phyloP scores from a whole-genome alignment of 2,888 invertebrate genomes.

The Drosophila tripunctata region DNA sequence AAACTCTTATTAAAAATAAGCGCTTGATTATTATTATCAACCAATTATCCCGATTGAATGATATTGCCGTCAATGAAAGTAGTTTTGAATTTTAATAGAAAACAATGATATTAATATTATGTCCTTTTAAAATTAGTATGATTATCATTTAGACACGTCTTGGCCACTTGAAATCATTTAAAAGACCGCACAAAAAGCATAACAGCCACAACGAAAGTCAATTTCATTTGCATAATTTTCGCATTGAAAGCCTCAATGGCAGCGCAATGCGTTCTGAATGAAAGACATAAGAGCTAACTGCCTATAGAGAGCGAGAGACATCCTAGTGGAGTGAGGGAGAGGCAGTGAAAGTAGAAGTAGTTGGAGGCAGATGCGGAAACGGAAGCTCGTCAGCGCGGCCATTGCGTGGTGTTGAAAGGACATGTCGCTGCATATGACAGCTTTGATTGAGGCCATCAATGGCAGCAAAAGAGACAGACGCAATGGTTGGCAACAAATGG shows the following conservation, averaged over 20 bases:
- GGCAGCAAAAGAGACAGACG: constrained; percentile 39
- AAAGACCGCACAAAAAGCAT: constrained; percentile 33
- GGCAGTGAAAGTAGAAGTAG: too few species aligned
- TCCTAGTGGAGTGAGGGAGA: not conserved
- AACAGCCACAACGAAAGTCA: constrained; percentile 44
- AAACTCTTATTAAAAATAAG: too few species aligned
- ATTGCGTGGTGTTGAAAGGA: constrained; percentile 40
- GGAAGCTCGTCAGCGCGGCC: constrained; percentile 6
- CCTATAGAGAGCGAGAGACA: too few species aligned
- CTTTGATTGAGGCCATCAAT: constrained; percentile 74
- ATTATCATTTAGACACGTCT: constrained; percentile 14
- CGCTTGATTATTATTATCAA: too few species aligned
- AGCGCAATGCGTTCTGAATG: constrained; percentile 13
- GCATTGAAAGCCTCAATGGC: constrained; percentile 41
- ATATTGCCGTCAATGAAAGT: constrained; percentile 1
- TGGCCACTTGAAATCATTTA: constrained; percentile 17
- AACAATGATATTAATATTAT: not conserved
- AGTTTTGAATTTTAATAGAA: constrained; percentile 1
- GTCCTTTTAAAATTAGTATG: not conserved
- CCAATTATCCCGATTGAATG: not conserved
- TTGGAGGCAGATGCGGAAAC: not conserved
- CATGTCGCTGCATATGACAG: constrained; percentile 65
- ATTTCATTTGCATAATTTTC: constrained; percentile 68
- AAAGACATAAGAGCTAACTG: constrained; percentile 13
- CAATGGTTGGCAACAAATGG: constrained; percentile 44